These are phyloP conservation scores for Kryptolebias marmoratus DNA, from an alignment of 2,113 vertebrate species.

Conservation along the genomic window DNA sequence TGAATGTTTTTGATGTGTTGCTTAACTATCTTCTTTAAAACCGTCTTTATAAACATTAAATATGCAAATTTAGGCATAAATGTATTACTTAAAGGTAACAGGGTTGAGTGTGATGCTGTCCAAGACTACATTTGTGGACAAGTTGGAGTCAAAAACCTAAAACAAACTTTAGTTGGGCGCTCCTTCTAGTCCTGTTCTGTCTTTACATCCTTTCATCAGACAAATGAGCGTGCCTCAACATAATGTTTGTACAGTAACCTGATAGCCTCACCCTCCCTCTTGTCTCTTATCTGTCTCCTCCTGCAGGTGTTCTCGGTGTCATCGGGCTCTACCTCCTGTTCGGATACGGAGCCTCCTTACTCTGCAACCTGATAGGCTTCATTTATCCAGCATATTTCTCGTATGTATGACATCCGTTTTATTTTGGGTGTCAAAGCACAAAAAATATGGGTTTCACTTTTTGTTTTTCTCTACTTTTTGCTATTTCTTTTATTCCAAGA, in stretches of 20 bases:
- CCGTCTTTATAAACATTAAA: too few species aligned
- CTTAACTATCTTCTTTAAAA: too few species aligned
- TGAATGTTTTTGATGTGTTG: too few species aligned
- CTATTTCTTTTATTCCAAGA: neutral
- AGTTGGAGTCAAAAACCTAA: too few species aligned
- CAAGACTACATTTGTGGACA: too few species aligned
- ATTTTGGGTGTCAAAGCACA: neutral
- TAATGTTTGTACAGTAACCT: conserved; percentile 30
- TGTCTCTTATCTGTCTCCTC: neutral
- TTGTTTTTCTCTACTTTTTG: neutral
- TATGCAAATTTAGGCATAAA: too few species aligned
- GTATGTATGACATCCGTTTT: conserved; percentile 79
- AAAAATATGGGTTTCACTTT: neutral
- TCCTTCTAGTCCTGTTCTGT: conserved; percentile 53
- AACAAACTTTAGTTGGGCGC: conserved; percentile 12
- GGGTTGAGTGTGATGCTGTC: too few species aligned
- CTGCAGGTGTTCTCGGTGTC: conserved; percentile 79
- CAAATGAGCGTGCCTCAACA: neutral
- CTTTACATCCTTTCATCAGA: conserved; percentile 49
- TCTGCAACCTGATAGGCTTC: conserved; percentile 96
- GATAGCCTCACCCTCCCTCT: conserved; percentile 8
- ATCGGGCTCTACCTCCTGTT: conserved; percentile 89
- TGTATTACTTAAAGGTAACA: too few species aligned
- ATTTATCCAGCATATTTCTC: conserved; percentile 91
- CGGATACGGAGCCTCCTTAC: conserved; percentile 90